A percentile compares a stretch with the other conserved stretches of the same genome.
Conservation (phyloP, 1,140 invertebrate species). For the Lordiphosa clarofinis region DNA sequence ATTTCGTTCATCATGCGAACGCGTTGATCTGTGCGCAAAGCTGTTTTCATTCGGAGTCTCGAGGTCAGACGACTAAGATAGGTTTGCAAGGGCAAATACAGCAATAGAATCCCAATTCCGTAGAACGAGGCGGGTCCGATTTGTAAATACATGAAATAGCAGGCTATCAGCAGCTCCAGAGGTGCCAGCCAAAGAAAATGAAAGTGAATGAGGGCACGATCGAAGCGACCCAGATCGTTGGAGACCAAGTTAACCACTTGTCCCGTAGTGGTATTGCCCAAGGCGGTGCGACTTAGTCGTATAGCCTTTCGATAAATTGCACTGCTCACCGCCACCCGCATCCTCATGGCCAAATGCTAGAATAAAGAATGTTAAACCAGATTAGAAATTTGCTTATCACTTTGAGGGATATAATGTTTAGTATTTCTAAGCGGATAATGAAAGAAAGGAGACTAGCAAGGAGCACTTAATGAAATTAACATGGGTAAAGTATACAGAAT, state of each 20-base stretch:
- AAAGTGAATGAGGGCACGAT: conserved; percentile 74
- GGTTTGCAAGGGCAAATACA: conserved; percentile 91
- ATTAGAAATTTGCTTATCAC: no score
- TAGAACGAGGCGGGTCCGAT: conserved; percentile 83
- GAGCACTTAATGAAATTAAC: no score
- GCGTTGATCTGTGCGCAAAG: conserved; percentile 88
- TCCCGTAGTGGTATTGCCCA: conserved; percentile 89
- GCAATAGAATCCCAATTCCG: conserved; percentile 87
- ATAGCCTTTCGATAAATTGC: conserved; percentile 85
- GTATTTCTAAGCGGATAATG: no score
- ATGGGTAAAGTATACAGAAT: no score
- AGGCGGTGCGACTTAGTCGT: conserved; percentile 83
- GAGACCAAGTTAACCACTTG: conserved; percentile 87
- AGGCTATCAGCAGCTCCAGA: conserved; percentile 82
- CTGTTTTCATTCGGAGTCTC: conserved; percentile 83
- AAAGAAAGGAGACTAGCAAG: no score
- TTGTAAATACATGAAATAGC: conserved; percentile 87
- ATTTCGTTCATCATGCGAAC: conserved; percentile 94
- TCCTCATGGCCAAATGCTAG: conserved; percentile 65
- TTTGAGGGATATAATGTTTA: no score
- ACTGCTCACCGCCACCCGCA: conserved; percentile 82
- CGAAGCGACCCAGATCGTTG: conserved; percentile 82
- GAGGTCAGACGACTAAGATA: conserved; percentile 86
- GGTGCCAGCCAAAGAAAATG: conserved; percentile 82
- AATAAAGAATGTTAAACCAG: not conserved